Base-by-base conservation (phyloP, 2,888 invertebrate genomes). In the Ophonus ardosiacus region DNA sequence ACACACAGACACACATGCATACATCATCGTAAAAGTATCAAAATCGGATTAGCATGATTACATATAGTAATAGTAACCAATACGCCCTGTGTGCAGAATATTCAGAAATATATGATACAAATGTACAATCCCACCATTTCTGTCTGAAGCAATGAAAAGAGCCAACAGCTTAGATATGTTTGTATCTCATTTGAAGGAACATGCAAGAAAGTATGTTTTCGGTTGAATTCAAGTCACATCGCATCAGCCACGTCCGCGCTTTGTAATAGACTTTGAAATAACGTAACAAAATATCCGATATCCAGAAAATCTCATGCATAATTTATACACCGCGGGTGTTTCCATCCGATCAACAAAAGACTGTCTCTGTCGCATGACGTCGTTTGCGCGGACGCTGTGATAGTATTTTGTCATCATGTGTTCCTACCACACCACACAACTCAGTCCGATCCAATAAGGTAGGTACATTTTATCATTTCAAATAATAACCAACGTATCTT, bases 301-400 rank as follows among this genome's bases (percentile, higher is more conserved):
- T 83, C 83, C 76, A 13, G 63, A 38, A 85, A 80, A 85, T 85
- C 85, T 85, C 85, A 85, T 85, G 85, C 85, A 85, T 85, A 85
- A 85, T 85, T 85, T 85, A 85, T 85, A 84, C 24, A 51, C 78
- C 56, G 31, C 15, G 74, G 13, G 56, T 40, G 3, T 17, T 17
- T 13, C 81, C 56, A 81, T 81, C 68, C 81, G 81, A 81, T 81
- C 81, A 81, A 84, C 74, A 84, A 84, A 84, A 84, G 74, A 40
- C 59, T 51, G 59, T 15, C 79, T 59, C 15, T 13, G 76, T 65
- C 71, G 71, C 15, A 15, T 18, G 56, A 15, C 71, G 71, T 31
- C 38, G 81, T 24, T 57, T 31, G 18, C 68, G 68, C 24, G 81
- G 81, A 65, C 81, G 61, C 13, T 74, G 83, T 74, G 83, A 74